Evolutionary conservation across 35 echinoderm and acorn worm species (phyloP).

Genomic region (Apostichopus californicus): DNA sequence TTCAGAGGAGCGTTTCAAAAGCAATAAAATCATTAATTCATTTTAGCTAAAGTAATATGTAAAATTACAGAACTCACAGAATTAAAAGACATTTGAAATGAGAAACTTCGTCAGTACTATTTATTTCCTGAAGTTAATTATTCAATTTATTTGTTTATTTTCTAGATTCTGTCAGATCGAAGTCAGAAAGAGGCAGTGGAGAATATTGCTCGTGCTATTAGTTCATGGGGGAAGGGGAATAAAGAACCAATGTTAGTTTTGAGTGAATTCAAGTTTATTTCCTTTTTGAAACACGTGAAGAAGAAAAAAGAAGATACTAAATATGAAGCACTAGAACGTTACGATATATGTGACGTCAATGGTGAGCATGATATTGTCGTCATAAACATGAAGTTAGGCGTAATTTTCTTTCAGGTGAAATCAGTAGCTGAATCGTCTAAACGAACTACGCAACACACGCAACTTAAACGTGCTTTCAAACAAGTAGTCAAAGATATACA

Average conservation of each 20-base stretch:
- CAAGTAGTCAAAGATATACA: constrained; percentile 13
- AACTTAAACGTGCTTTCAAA: constrained; percentile 7
- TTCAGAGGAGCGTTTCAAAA: background rate
- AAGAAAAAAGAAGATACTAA: background rate
- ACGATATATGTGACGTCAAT: background rate
- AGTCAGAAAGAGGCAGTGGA: constrained; percentile 35
- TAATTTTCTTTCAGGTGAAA: constrained; percentile 40
- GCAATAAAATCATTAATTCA: background rate
- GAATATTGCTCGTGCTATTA: background rate
- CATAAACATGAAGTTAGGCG: background rate
- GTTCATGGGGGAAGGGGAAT: background rate
- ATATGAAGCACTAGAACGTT: background rate
- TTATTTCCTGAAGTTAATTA: background rate
- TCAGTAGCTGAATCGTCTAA: background rate
- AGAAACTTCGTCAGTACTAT: background rate
- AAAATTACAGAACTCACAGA: background rate
- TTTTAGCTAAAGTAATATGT: no score
- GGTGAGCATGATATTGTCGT: constrained; percentile 49
- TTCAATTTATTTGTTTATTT: background rate
- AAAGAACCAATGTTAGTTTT: constrained; percentile 13
- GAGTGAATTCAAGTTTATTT: constrained; percentile 30
- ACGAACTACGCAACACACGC: background rate
- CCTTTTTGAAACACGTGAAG: background rate
- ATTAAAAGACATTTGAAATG: background rate
- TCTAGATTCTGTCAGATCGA: constrained; percentile 29